Percentiles rank a stretch among this genome's conserved stretches.
phyloP scores from a whole-genome alignment of 2,888 invertebrate genomes.

The Dyspetes luteomarginatus region DNA sequence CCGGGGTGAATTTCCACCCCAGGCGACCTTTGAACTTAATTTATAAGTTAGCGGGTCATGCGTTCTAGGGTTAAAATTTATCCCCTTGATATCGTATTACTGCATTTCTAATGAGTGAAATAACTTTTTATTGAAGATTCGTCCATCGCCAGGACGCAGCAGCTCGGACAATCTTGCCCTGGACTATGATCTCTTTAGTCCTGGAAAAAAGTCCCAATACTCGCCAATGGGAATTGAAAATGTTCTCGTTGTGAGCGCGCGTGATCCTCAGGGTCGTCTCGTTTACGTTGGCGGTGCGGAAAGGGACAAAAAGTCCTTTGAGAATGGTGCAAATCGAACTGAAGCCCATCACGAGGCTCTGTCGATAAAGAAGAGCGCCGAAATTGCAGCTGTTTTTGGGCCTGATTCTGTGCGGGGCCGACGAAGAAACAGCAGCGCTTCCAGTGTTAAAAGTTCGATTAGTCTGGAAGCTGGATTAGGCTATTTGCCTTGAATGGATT shows the following conservation, averaged over 20 bases:
- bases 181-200: slow-evolving; percentile 89
- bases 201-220: slow-evolving; percentile 77
- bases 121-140: slow-evolving; percentile 69
- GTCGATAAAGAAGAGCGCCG: slow-evolving; percentile 94
- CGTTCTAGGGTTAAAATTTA: no score
- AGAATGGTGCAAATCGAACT: slow-evolving; percentile 67
- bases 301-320: slow-evolving; percentile 72
- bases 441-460: slow-evolving; percentile 80
- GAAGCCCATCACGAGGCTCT: slow-evolving; percentile 86
- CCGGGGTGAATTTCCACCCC: no score
- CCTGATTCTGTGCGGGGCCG: slow-evolving; percentile 85
- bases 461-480: slow-evolving; percentile 81
- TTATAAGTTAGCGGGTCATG: no score
- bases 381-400: slow-evolving; percentile 94
- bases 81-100: no score
- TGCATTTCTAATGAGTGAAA: background rate
- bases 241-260: slow-evolving; percentile 84
- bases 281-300: slow-evolving; percentile 83
- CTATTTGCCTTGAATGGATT: slow-evolving; percentile 77
- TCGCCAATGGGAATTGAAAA: slow-evolving; percentile 79
- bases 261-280: slow-evolving; percentile 83
- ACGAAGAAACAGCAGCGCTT: slow-evolving; percentile 77
- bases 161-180: slow-evolving; percentile 88
- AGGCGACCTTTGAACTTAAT: no score
- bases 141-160: slow-evolving; percentile 78